Conservation (phyloP, 2,797 vertebrate species). For the Gallinago solitaria region DNA sequence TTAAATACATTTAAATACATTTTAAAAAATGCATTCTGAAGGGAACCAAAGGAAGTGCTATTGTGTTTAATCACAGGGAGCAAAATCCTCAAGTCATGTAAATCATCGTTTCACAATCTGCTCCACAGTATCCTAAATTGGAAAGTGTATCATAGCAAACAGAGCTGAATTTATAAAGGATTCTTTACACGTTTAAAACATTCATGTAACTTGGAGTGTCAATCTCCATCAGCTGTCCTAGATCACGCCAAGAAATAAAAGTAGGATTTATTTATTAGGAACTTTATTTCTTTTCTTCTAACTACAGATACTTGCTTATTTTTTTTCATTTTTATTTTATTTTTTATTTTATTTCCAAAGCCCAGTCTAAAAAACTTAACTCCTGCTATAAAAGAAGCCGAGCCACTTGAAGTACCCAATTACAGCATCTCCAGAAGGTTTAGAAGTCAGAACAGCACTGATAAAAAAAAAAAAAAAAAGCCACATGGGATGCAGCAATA, state of each 20-base stretch:
- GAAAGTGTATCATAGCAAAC: constrained; percentile 37
- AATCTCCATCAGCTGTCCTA: constrained; percentile 38
- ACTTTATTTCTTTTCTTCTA: neutral
- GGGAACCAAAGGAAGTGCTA: neutral
- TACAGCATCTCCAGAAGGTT: constrained; percentile 16
- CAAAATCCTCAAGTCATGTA: constrained; percentile 57
- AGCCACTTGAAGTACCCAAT: neutral
- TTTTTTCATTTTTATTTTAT: neutral
- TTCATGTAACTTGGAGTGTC: constrained; percentile 26
- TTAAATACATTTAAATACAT: constrained; percentile 13
- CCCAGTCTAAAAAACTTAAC: neutral
- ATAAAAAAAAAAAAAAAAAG: neutral
- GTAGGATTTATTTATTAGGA: neutral
- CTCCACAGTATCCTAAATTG: neutral
- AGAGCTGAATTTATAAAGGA: constrained; percentile 36
- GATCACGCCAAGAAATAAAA: neutral
- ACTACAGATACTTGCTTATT: neutral
- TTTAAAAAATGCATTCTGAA: neutral
- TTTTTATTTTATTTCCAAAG: neutral
- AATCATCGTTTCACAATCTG: constrained; percentile 46
- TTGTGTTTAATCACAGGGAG: constrained; percentile 39
- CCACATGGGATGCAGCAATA: constrained; percentile 45
- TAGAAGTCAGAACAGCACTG: neutral
- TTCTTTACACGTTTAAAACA: constrained; percentile 46
- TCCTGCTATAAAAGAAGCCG: neutral